Evolutionary conservation across 1,140 invertebrate genomes (phyloP), one percentile per base, ranked within the genome.

Genomic region (Drosophila willistoni): DNA sequence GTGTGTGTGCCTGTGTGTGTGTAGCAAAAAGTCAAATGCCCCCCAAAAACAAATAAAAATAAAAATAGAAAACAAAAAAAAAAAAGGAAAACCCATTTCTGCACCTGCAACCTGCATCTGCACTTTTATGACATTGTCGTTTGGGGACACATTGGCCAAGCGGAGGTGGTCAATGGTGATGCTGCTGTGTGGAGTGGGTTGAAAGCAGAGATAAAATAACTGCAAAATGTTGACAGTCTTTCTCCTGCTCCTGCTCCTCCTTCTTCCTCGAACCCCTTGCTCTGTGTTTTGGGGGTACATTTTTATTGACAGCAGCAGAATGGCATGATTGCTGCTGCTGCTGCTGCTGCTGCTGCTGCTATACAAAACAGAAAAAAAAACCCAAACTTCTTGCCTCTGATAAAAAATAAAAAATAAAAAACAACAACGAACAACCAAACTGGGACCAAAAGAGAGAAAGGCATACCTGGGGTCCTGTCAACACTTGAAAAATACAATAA

Each of bases 271-370:
- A 25, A 3, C 29, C 14, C 7, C 6, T 19, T 47, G 17, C 59
- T 33, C 42, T 14, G 7, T 41, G 56, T 34, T 51, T 47, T 47
- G 14, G 47, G 36, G 62, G 64, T 47, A 70, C 72, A 57, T 73
- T 89, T 87, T 89, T 87, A 87, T 87, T 87, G 83, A 87, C 83
- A 87, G 84, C 83, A 87, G 80, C 76, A 73, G 68, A 86, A 79
- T 81, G 83, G 77, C 77, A 76, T 80, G 83, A 87, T 86, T 86
- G 82, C 82, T 79, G 82, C 82, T 79, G 82, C 71, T 81, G 75
- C 71, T 78, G 51, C 51, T 47, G 82, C 82, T 79, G 82, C 82
- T 79, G 82, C 71, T 81, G 75, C 71, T 78, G 51, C 51, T 47
- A n/a, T 14, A 14, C 77, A 22, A 33, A 44, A 66, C 79, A 73